phyloP scores from a whole-genome alignment of 2,113 vertebrate species.

The Corythoichthys haematopterus region DNA sequence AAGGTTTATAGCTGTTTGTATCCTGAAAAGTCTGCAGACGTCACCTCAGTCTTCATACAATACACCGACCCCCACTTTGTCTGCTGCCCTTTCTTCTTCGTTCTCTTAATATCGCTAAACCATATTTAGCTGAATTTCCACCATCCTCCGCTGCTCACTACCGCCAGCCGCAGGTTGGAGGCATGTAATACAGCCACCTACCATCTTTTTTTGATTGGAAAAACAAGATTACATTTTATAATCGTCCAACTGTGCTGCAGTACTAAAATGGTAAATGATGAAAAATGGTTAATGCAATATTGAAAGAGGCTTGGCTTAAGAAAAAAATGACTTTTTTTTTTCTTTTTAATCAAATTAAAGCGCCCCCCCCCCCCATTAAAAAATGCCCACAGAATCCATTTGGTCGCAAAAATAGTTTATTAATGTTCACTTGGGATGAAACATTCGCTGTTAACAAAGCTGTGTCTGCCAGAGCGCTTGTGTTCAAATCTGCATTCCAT shows the following conservation, averaged over 20 bases:
- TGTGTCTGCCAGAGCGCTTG: slow-evolving; percentile 55
- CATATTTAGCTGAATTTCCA: not conserved
- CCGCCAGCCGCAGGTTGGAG: not conserved
- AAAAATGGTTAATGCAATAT: not conserved
- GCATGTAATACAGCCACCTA: not conserved
- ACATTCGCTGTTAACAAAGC: slow-evolving; percentile 62
- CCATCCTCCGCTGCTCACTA: not conserved
- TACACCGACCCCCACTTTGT: not conserved
- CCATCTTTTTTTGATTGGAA: not conserved
- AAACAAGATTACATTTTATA: no score
- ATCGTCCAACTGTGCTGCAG: no score
- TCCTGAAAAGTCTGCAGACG: no score
- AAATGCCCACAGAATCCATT: not conserved
- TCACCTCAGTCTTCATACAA: slow-evolving; percentile 1
- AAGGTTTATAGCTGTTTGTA: not conserved
- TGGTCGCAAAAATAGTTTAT: slow-evolving; percentile 68
- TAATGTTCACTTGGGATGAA: slow-evolving; percentile 54
- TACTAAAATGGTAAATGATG: not conserved
- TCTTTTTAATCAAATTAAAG: not conserved
- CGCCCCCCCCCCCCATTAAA: not conserved
- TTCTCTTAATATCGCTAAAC: not conserved
- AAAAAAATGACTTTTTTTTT: not conserved
- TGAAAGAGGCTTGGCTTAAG: not conserved
- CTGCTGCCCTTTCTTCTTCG: not conserved
- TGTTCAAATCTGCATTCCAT: slow-evolving; percentile 55